These are phyloP conservation scores for Eucera pruinosa DNA, from an alignment of 2,888 invertebrate genomes.

Conservation along the genomic window DNA sequence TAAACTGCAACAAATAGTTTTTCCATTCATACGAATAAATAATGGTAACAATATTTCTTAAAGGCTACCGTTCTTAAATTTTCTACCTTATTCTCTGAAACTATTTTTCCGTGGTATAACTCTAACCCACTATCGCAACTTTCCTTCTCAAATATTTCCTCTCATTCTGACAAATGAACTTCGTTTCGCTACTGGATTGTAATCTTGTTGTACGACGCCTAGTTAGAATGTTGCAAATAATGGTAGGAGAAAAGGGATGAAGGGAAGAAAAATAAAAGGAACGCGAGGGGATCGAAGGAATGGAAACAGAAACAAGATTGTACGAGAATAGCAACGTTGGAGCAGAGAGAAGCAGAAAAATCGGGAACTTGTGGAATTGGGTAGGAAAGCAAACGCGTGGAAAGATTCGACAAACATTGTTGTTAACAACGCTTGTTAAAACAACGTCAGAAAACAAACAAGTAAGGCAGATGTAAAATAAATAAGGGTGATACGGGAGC, in stretches of 20 bases:
- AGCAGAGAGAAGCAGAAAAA: not conserved
- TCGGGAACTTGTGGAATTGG: not conserved
- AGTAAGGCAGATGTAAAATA: constrained; percentile 29
- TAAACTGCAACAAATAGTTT: no score
- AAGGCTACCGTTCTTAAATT: no score
- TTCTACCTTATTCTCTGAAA: no score
- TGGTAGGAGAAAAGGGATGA: no score
- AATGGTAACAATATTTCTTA: no score
- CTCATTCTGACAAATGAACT: constrained; percentile 29
- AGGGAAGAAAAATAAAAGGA: not conserved
- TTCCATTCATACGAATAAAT: no score
- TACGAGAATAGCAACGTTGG: not conserved
- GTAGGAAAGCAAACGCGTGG: constrained; percentile 19
- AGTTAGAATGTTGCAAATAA: constrained; percentile 33
- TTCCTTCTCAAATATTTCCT: not conserved
- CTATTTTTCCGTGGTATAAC: no score
- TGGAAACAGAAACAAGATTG: not conserved
- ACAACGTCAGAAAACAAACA: constrained; percentile 7
- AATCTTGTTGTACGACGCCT: not conserved
- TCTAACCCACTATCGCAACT: no score
- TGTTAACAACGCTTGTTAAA: constrained; percentile 28
- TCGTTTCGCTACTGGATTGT: constrained; percentile 36
- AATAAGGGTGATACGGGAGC: constrained; percentile 8
- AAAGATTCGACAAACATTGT: constrained; percentile 25
- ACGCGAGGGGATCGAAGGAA: not conserved